A percentile compares a stretch with the other conserved stretches of the same genome.
These are phyloP conservation scores for Actinia tenebrosa DNA, from an alignment of 64 coral and sea anemone species.

Conservation along the genomic window DNA sequence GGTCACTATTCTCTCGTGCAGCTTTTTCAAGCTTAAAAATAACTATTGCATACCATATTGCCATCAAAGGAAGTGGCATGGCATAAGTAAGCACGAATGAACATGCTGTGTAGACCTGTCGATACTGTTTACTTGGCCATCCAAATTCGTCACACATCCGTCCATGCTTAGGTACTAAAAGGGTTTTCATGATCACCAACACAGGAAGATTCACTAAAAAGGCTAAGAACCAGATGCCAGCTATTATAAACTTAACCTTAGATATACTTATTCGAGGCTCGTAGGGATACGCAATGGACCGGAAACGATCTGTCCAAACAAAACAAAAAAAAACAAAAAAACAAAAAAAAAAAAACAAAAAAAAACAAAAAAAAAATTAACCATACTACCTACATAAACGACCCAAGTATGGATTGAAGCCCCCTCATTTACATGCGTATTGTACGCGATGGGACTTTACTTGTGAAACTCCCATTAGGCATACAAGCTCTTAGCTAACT, in stretches of 20 bases:
- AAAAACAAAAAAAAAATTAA: too few relatives aligned
- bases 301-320: conserved; percentile 64
- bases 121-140: conserved; percentile 66
- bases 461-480: too few relatives aligned
- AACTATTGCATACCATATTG: conserved; percentile 62
- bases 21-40: conserved; percentile 63
- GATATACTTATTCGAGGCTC: conserved; percentile 58
- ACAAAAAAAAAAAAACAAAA: not conserved
- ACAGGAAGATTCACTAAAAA: conserved; percentile 50
- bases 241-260: conserved; percentile 72
- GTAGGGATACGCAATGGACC: conserved; percentile 77
- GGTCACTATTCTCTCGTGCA: conserved; percentile 48
- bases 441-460: too few relatives aligned
- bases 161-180: not conserved
- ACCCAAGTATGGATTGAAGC: too few relatives aligned
- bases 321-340: conserved; percentile 5
- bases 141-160: conserved; percentile 45
- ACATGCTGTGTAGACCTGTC: conserved; percentile 35
- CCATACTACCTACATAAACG: too few relatives aligned
- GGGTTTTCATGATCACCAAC: conserved; percentile 51
- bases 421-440: too few relatives aligned
- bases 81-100: conserved; percentile 72
- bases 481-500: too few relatives aligned
- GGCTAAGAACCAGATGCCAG: conserved; percentile 61
- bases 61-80: conserved; percentile 64